Percentiles rank a stretch among this genome's conserved stretches.
phyloP scores from a whole-genome alignment of 2,888 invertebrate genomes.

The Spisula solida region DNA sequence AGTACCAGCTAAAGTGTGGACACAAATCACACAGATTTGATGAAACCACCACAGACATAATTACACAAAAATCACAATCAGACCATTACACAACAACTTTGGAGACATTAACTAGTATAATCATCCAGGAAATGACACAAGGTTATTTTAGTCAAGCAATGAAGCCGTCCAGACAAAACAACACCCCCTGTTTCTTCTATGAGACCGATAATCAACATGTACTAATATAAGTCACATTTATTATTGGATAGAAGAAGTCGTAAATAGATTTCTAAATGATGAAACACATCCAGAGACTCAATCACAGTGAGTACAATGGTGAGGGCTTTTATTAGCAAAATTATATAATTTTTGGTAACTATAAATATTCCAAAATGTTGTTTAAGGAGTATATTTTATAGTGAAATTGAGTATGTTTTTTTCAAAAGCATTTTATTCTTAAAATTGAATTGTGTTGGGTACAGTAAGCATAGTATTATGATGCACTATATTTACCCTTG shows the following conservation, averaged over 20 bases:
- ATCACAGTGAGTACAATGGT: background rate
- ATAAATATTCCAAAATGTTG: no score
- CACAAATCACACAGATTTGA: background rate
- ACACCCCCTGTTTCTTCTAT: conserved; percentile 3
- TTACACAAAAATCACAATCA: background rate
- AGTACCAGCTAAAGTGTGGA: background rate
- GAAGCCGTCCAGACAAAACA: background rate
- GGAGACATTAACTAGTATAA: background rate
- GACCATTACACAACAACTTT: background rate
- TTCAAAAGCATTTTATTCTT: no score
- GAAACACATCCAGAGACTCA: background rate
- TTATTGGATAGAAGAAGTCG: background rate
- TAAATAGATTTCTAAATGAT: background rate
- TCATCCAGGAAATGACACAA: background rate
- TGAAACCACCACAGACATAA: background rate
- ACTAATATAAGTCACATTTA: conserved; percentile 2
- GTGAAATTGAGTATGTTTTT: no score
- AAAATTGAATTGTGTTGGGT: no score
- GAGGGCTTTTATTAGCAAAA: background rate
- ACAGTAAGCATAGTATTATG: no score
- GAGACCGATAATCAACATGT: background rate
- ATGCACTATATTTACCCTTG: no score
- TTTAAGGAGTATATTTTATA: no score
- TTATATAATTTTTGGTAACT: background rate
- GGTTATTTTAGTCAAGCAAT: background rate